Evolutionary conservation across 2,888 invertebrate species (phyloP).

Genomic region (Xylota sylvarum): DNA sequence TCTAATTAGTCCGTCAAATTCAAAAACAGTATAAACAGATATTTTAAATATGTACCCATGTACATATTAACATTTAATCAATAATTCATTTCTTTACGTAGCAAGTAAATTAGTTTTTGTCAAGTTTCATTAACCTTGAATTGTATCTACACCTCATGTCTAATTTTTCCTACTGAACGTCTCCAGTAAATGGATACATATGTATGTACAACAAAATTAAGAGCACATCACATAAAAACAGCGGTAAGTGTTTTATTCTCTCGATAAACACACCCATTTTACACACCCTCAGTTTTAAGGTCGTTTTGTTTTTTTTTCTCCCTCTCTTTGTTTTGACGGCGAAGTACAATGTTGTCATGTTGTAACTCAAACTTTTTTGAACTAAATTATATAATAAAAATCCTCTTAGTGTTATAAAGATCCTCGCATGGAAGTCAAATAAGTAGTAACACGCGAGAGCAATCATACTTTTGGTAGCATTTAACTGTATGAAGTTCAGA

Average conservation of each 20-base stretch:
- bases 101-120: neutral
- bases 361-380: conserved; percentile 4
- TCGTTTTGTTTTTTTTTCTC: neutral
- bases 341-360: neutral
- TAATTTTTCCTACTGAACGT: conserved; percentile 3
- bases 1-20: too few species aligned
- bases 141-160: conserved; percentile 5
- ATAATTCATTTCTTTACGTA: neutral
- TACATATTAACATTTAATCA: too few species aligned
- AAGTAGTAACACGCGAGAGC: neutral
- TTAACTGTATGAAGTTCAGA: neutral
- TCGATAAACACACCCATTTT: conserved; percentile 63
- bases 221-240: conserved; percentile 4
- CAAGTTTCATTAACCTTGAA: conserved; percentile 32
- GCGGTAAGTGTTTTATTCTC: conserved; percentile 30
- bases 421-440: neutral
- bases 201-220: neutral
- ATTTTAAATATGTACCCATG: too few species aligned
- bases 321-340: conserved; percentile 25
- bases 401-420: neutral
- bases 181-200: neutral
- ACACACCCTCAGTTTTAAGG: conserved; percentile 32
- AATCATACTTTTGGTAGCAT: neutral
- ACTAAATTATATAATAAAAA: neutral
- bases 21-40: too few species aligned